Evolutionary conservation across 2,113 vertebrate genomes (phyloP).

Genomic region (Nesogale talazaci): DNA sequence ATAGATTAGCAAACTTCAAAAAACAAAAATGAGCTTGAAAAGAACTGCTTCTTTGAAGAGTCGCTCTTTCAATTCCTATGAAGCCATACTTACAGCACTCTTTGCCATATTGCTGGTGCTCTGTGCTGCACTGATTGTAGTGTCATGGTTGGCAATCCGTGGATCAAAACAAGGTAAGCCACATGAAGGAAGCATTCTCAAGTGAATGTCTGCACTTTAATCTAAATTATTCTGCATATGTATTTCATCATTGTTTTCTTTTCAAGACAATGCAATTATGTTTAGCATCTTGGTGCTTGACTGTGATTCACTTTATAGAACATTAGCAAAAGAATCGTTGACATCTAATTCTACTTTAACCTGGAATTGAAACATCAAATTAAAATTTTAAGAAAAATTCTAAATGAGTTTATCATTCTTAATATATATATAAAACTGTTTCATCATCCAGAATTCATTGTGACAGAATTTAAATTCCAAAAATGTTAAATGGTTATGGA

Average conservation of each 20-base stretch:
- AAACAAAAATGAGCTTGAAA: slow-evolving; percentile 76
- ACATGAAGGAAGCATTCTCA: background rate
- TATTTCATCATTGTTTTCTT: background rate
- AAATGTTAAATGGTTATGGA: background rate
- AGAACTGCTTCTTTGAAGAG: slow-evolving; percentile 38
- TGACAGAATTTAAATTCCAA: slow-evolving; percentile 22
- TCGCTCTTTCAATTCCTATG: slow-evolving; percentile 69
- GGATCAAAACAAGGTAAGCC: slow-evolving; percentile 79
- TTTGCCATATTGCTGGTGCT: slow-evolving; percentile 69
- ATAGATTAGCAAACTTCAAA: slow-evolving; percentile 46
- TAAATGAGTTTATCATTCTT: slow-evolving; percentile 10
- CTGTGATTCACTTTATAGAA: background rate
- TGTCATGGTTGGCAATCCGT: slow-evolving; percentile 83
- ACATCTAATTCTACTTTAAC: background rate
- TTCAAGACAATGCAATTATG: slow-evolving; percentile 9
- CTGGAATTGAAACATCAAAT: background rate
- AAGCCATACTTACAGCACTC: slow-evolving; percentile 80
- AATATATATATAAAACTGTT: background rate
- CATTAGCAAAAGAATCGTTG: background rate
- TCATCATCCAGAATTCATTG: background rate
- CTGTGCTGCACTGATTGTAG: slow-evolving; percentile 80
- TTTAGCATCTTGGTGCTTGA: background rate
- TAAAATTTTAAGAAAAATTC: background rate
- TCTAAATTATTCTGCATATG: background rate
- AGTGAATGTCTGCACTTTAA: background rate